phyloP scores from a whole-genome alignment of 2,113 vertebrate genomes.

The Rallus limicola region DNA sequence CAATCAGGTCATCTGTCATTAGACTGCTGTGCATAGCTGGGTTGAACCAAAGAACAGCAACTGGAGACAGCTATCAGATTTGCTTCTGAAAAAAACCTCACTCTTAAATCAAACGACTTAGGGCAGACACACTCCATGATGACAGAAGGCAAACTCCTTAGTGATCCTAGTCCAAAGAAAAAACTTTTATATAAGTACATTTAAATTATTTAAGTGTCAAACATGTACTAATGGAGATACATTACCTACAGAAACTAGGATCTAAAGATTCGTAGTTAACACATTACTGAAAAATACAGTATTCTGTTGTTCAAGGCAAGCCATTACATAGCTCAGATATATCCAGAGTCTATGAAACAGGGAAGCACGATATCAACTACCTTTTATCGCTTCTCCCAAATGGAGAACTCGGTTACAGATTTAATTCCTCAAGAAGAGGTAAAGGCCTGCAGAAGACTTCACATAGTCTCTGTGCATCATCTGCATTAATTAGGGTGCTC shows the following conservation, averaged over 20 bases:
- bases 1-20: background rate
- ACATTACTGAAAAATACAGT: background rate
- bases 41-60: background rate
- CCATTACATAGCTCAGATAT: background rate
- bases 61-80: background rate
- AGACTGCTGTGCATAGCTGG: background rate
- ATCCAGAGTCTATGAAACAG: background rate
- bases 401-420: background rate
- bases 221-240: background rate
- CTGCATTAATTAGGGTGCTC: background rate
- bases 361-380: background rate
- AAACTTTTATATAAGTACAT: background rate
- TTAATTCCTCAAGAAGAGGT: background rate
- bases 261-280: background rate
- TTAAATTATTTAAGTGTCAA: background rate
- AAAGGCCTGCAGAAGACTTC: background rate
- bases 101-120: background rate
- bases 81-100: background rate
- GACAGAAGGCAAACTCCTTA: background rate
- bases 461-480: background rate
- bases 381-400: background rate
- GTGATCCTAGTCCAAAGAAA: background rate
- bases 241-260: background rate
- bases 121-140: accelerated
- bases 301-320: background rate